Evolutionary conservation across 2,113 vertebrate species (phyloP), one percentile per base, ranked within the genome.

Genomic region (Barbus barbus): DNA sequence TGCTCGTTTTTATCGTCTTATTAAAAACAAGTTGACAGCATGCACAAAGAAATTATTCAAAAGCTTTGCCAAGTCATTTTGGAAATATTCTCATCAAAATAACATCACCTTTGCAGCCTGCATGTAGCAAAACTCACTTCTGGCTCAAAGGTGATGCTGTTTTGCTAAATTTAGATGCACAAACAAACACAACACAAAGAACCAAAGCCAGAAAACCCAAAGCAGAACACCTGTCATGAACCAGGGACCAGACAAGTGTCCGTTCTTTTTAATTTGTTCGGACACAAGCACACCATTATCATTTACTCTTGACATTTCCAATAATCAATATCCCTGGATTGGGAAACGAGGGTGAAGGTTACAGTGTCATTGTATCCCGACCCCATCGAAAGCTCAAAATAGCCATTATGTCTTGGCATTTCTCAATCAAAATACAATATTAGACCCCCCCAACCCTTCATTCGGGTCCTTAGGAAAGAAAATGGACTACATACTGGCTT

Each of bases 401-500:
- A 67, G 81, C 41, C 41, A 65, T 20, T 18, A 53, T 9, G 33
- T 58, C 7, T 41, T 77, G 7, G 11, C 26, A 76, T 85, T 38
- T 75, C 7, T 28, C 67, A 51, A 78, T 83, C 81, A 80, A 71
- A 77, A 88, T 71, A 83, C 38, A 84, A 86, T 22, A 87, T 9
- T 61, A 84, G 65, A 69, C 51, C 26, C 28, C 31, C 63, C 48
- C 53, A 41, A 75, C 31, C 53, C 56, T 78, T 60, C 33, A 24
- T 41, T 44, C 26, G 26, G 9, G 11, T 44, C 22, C 36, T n/a
- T 12, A 60, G 63, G 69, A 92, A 93, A 93, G 89, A 85, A 28
- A 77, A 90, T 91, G 86, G 89, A 93, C 94, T 95, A 99, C 98
- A 95, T 99, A 99, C 98, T 98, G 94, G 98, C 97, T 97, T 99